These are phyloP conservation scores for Drosophila algonquin DNA, from an alignment of 2,888 invertebrate genomes.

Conservation along the genomic window DNA sequence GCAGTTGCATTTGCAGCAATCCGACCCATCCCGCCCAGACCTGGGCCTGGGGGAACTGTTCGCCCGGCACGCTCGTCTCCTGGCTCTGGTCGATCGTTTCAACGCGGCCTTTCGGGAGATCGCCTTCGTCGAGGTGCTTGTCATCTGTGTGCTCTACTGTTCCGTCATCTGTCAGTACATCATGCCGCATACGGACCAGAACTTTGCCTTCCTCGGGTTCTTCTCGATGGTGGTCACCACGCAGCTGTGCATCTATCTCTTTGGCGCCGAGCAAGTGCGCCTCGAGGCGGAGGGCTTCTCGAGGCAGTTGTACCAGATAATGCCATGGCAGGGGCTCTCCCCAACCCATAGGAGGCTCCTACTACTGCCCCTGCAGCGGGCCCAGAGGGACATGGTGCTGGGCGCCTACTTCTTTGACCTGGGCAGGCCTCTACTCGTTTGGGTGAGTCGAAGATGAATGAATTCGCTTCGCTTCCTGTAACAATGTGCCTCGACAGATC, in stretches of 20 bases:
- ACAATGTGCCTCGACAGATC: conserved; percentile 19
- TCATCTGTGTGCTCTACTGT: conserved; percentile 58
- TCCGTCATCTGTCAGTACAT: conserved; percentile 61
- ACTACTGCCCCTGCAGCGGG: conserved; percentile 47
- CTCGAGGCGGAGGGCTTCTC: conserved; percentile 43
- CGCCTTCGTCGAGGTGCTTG: conserved; percentile 54
- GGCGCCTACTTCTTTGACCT: conserved; percentile 53
- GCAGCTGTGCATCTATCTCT: conserved; percentile 56
- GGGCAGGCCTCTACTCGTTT: conserved; percentile 52
- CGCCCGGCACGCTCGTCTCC: conserved; percentile 35
- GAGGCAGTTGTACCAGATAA: conserved; percentile 37
- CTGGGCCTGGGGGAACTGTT: conserved; percentile 34
- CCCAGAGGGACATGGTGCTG: conserved; percentile 44
- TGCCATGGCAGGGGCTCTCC: conserved; percentile 50
- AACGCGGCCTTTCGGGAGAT: conserved; percentile 47
- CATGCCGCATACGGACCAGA: conserved; percentile 59
- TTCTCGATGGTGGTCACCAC: conserved; percentile 52
- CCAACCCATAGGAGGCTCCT: conserved; percentile 40
- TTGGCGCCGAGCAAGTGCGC: conserved; percentile 58
- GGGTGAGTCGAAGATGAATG: conserved; percentile 46
- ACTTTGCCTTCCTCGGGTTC: conserved; percentile 60
- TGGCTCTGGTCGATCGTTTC: conserved; percentile 43
- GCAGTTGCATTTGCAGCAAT: not conserved
- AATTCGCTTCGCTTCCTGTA: too few relatives aligned
- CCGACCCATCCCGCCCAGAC: not conserved